These are phyloP conservation scores for Pseudopodoces humilis DNA, from an alignment of 2,113 vertebrate genomes.

Conservation along the genomic window DNA sequence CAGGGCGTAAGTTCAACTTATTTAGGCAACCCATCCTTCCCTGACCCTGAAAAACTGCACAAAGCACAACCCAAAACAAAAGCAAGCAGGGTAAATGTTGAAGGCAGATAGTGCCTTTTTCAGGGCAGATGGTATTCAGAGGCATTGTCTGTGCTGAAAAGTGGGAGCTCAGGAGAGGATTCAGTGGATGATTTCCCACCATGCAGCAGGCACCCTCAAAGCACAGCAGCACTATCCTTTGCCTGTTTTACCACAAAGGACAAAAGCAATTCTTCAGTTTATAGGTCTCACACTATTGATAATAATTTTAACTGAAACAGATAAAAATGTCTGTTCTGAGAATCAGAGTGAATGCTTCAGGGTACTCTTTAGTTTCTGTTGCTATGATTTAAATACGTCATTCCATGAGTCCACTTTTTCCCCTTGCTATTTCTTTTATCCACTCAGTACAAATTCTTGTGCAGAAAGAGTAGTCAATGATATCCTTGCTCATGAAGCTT, in stretches of 20 bases:
- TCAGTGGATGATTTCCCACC: neutral
- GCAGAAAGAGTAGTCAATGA: neutral
- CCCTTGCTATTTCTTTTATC: neutral
- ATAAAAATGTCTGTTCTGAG: neutral
- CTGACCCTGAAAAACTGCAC: neutral
- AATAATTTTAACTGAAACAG: neutral
- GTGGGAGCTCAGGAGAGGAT: neutral
- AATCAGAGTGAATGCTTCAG: neutral
- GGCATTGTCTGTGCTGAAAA: neutral
- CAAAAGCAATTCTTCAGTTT: neutral
- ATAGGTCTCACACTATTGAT: neutral
- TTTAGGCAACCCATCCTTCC: neutral
- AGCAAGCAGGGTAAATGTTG: neutral
- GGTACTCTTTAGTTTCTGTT: neutral
- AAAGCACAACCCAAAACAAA: neutral
- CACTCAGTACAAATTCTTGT: neutral
- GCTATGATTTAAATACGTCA: neutral
- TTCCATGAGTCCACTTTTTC: neutral
- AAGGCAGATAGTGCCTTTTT: neutral
- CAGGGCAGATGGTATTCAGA: neutral
- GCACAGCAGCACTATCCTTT: neutral
- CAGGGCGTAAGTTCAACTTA: neutral
- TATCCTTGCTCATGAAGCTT: neutral
- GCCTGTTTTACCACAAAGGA: neutral
- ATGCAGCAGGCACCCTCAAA: neutral